Evolutionary conservation across 2,113 vertebrate genomes (phyloP), one percentile per base, ranked within the genome.

Genomic region (Dasyurus viverrinus): DNA sequence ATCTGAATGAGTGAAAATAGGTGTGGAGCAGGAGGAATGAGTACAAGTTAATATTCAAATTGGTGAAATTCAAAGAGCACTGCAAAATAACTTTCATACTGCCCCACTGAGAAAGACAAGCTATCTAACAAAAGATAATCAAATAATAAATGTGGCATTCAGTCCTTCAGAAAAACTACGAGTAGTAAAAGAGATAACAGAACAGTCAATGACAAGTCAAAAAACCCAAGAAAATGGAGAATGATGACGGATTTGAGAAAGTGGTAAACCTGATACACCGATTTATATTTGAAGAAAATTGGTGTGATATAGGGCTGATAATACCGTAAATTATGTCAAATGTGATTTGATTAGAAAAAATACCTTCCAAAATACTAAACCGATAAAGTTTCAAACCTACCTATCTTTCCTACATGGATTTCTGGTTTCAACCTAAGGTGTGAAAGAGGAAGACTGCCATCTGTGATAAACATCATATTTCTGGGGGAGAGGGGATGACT

Each of bases 11-110:
- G 47, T 94, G 92, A 94, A 95, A 96, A 91, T 50, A 92, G 53
- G 9, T 93, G 3, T 93, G 92, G 90, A 94, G 2, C 90, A 94
- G 84, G 5, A 54, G 92, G 23, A 97, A 91, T 50, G 36, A 94
- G 25, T 94, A 91, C 23, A 11, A 94, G 60, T 94, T 96, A 96
- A 94, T 92, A 94, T 95, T 55, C 90, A 57, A 93, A 96, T 68
- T 26, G 68, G 22, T 53, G 30, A 54, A 97, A 96, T 24, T 93
- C 68, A 94, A 94, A 95, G 95, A 94, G 94, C 52, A 42, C 91
- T 54, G 53, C 27, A 94, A 95, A 96, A 95, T 76, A 93, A 95
- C 50, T 23, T 96, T 94, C 60, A 57, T 26, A 55, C 27, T 91
- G 3, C 60, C 68, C 68, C 11, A 93, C 8, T 52, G 89, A 89